Conservation (phyloP, 2,797 vertebrate species). For the Eidolon dupreanum region DNA sequence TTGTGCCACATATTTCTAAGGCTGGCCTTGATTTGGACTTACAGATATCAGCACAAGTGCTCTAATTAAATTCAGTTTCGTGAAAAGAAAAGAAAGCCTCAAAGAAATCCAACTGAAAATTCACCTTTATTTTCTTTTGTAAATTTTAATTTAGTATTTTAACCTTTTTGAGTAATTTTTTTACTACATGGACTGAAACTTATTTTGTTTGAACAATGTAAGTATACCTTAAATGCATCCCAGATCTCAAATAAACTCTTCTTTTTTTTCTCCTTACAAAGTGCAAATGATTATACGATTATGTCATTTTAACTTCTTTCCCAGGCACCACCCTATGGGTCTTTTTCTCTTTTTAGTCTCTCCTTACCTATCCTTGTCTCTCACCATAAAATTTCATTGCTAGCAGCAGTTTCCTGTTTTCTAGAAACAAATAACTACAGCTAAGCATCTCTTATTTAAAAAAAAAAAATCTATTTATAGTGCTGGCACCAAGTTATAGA, state of each 20-base stretch:
- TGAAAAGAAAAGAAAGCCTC: neutral
- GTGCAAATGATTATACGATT: neutral
- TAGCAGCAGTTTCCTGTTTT: neutral
- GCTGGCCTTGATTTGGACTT: neutral
- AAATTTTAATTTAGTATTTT: constrained; percentile 16
- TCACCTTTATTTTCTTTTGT: neutral
- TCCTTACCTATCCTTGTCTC: neutral
- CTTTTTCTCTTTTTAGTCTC: neutral
- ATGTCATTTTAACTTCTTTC: neutral
- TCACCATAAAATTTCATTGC: neutral
- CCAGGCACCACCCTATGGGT: neutral
- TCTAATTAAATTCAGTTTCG: neutral
- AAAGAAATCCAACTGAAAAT: neutral
- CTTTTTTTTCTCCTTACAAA: neutral
- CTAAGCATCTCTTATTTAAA: neutral
- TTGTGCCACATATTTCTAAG: neutral
- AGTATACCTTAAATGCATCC: neutral
- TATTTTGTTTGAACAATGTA: neutral
- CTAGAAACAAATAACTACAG: neutral
- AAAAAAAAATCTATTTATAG: neutral
- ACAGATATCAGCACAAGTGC: neutral
- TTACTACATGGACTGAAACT: neutral
- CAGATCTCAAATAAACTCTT: neutral
- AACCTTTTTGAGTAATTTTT: neutral
- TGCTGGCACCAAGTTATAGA: neutral